phyloP scores from a whole-genome alignment of 2,113 vertebrate species.

The Catagonus wagneri region DNA sequence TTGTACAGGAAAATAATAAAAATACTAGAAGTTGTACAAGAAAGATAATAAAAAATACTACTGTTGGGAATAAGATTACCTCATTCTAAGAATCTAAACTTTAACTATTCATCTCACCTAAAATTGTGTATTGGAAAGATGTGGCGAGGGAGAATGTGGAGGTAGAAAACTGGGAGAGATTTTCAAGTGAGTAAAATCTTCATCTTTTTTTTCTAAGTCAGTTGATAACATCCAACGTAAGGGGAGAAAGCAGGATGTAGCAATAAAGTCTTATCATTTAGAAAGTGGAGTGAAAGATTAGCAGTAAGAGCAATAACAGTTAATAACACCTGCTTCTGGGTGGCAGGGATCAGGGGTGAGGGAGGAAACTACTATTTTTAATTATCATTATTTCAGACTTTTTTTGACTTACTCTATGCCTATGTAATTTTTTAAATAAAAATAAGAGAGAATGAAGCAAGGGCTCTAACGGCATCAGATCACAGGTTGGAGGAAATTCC shows the following conservation, averaged over 20 bases:
- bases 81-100: background rate
- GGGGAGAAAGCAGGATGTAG: background rate
- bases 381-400: background rate
- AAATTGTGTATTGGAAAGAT: background rate
- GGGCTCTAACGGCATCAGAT: background rate
- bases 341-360: background rate
- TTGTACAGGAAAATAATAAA: background rate
- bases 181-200: constrained; percentile 12
- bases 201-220: constrained; percentile 20
- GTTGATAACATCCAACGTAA: background rate
- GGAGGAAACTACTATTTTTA: background rate
- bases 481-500: background rate
- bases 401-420: background rate
- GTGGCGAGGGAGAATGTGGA: background rate
- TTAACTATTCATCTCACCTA: background rate
- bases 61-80: background rate
- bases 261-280: background rate
- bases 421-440: constrained; percentile 1
- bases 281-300: background rate
- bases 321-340: background rate
- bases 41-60: background rate
- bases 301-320: background rate
- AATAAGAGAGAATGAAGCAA: background rate
- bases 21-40: background rate
- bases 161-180: background rate